Percentiles rank a stretch among this genome's conserved stretches.
Conservation (phyloP, 2,113 vertebrate genomes). For the Pseudopipra pipra region DNA sequence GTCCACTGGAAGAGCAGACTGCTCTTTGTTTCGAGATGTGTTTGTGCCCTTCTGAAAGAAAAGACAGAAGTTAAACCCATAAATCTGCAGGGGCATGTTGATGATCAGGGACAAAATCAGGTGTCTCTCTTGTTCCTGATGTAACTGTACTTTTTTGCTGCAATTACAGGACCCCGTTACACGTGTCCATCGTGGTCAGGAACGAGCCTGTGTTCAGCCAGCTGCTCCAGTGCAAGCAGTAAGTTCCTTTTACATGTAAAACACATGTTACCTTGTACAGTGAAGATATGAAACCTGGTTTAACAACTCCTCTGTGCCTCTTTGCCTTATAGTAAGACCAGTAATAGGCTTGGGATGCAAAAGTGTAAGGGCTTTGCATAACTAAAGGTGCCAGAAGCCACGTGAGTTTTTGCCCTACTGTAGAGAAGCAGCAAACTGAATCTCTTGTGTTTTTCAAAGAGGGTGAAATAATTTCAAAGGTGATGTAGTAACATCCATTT, state of each 20-base stretch:
- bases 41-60: not conserved
- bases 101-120: not conserved
- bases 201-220: conserved; percentile 95
- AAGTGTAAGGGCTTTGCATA: not conserved
- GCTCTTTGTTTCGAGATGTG: not conserved
- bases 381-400: not conserved
- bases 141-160: not conserved
- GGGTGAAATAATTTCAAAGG: not conserved
- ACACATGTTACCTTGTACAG: not conserved
- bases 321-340: not conserved
- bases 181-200: conserved; percentile 87
- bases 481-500: not conserved
- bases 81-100: not conserved
- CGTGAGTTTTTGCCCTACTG: not conserved
- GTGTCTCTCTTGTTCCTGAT: not conserved
- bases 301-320: not conserved
- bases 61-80: not conserved
- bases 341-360: not conserved
- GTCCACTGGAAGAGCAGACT: not conserved
- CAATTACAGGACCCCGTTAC: conserved; percentile 86
- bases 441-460: not conserved
- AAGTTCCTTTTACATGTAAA: conserved; percentile 59
- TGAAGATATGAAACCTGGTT: not conserved
- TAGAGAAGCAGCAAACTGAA: not conserved
- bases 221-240: conserved; percentile 96